Percentiles rank a stretch among this genome's conserved stretches.
These are phyloP conservation scores for Cygnus atratus DNA, from an alignment of 2,113 vertebrate genomes.

Conservation along the genomic window DNA sequence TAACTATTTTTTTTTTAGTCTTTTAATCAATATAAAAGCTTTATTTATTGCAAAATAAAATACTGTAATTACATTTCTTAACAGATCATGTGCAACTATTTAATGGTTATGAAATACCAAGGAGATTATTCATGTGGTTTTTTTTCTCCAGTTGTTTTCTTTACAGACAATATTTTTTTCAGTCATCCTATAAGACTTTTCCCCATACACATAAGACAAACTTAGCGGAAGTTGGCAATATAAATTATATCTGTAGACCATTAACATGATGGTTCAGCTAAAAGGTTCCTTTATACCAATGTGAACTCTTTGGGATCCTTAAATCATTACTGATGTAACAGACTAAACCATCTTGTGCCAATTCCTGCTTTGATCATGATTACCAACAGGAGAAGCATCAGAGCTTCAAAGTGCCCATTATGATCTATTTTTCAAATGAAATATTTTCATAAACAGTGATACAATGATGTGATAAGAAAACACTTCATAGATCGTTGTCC, in stretches of 20 bases:
- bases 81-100: neutral
- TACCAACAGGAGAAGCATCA: neutral
- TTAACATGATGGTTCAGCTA: neutral
- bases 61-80: neutral
- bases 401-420: neutral
- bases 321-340: neutral
- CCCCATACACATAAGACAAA: neutral
- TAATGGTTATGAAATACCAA: neutral
- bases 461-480: neutral
- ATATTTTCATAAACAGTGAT: neutral
- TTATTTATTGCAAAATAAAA: neutral
- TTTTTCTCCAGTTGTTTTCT: neutral
- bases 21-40: neutral
- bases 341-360: neutral
- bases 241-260: neutral
- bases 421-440: neutral
- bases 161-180: neutral
- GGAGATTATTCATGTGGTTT: neutral
- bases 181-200: neutral
- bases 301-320: neutral
- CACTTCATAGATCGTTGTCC: neutral
- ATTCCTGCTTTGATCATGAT: constrained; percentile 17
- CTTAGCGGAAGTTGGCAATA: neutral
- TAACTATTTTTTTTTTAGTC: neutral
- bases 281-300: neutral